phyloP scores from a whole-genome alignment of 2,113 vertebrate species.

The Cacatua alba region DNA sequence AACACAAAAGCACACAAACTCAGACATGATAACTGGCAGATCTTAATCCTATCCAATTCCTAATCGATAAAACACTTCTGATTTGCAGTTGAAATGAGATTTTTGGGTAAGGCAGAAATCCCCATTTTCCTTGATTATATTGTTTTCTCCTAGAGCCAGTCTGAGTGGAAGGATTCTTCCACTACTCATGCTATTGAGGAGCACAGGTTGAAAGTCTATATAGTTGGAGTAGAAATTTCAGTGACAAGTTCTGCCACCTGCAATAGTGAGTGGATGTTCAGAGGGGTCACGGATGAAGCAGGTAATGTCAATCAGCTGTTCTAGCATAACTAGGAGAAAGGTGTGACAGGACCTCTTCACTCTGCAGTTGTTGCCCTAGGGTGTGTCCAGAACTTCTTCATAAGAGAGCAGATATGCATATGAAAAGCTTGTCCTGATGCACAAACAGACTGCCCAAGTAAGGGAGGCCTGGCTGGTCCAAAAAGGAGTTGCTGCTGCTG shows the following conservation, averaged over 20 bases:
- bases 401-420: not conserved
- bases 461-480: not conserved
- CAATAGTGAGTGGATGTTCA: not conserved
- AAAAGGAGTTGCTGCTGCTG: not conserved
- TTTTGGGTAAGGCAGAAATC: not conserved
- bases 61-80: not conserved
- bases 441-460: not conserved
- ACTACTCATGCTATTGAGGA: not conserved
- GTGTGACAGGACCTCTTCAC: not conserved
- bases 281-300: not conserved
- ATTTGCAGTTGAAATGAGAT: not conserved
- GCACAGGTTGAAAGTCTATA: not conserved
- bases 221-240: not conserved
- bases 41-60: not conserved
- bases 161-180: not conserved
- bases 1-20: not conserved
- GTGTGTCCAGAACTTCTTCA: not conserved
- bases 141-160: not conserved
- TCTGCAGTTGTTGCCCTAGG: not conserved
- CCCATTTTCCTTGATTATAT: not conserved
- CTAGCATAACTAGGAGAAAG: not conserved
- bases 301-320: not conserved
- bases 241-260: not conserved
- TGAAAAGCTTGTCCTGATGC: not conserved
- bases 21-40: not conserved